Percentiles rank a stretch among this genome's conserved stretches.
Conservation (phyloP, 2,113 vertebrate genomes). For the Perca fluviatilis region DNA sequence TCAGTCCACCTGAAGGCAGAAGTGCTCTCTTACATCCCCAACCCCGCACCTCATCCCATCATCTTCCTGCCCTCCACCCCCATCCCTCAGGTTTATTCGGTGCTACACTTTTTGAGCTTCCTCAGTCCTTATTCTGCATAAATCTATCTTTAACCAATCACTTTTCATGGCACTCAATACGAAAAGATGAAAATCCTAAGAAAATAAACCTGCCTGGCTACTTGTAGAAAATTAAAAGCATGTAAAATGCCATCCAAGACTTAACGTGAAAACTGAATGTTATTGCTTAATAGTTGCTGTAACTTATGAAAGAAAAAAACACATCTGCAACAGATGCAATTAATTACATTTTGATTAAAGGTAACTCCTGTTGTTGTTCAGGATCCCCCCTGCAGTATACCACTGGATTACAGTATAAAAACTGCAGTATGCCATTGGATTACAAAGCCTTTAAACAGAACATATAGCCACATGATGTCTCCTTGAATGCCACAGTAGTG, state of each 20-base stretch:
- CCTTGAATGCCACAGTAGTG: conserved; percentile 39
- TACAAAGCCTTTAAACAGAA: conserved; percentile 47
- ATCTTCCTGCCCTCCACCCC: conserved; percentile 26
- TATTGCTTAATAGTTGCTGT: background rate
- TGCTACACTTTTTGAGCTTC: conserved; percentile 26
- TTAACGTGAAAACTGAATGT: background rate
- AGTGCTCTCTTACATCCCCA: conserved; percentile 31
- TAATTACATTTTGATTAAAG: conserved; percentile 39
- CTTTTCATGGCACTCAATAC: background rate
- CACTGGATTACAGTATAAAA: conserved; percentile 30
- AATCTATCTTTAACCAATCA: conserved; percentile 12
- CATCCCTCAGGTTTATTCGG: conserved; percentile 17
- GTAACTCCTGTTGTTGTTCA: conserved; percentile 7
- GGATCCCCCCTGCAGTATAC: conserved; percentile 14
- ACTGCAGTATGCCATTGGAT: conserved; percentile 15
- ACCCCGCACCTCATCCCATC: conserved; percentile 20
- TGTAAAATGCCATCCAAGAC: background rate
- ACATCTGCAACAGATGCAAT: conserved; percentile 11
- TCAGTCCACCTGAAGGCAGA: conserved; percentile 48
- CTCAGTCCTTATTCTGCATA: conserved; percentile 8
- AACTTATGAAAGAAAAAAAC: background rate
- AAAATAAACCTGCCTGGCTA: background rate
- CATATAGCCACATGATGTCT: conserved; percentile 41
- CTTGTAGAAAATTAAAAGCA: background rate
- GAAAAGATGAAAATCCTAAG: background rate